These are phyloP conservation scores for Atrina japonica DNA, from an alignment of 2,888 invertebrate species.

Conservation along the genomic window DNA sequence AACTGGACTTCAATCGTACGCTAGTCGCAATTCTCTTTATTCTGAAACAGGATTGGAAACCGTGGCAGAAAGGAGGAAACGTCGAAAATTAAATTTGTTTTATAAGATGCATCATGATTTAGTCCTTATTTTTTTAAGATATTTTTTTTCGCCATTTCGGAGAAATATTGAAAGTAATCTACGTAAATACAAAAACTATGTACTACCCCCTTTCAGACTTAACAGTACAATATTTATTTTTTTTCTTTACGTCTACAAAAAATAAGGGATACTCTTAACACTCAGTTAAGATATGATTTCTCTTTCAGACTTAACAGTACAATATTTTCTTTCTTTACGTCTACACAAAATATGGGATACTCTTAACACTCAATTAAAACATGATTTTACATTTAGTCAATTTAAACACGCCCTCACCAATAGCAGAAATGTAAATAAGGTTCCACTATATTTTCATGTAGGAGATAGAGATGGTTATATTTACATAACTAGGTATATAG, in stretches of 20 bases:
- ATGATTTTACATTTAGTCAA: not conserved
- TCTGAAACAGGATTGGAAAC: constrained; percentile 2
- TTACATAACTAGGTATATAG: not conserved
- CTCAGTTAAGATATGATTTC: too few relatives aligned
- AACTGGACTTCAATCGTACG: not conserved
- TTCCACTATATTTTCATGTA: not conserved
- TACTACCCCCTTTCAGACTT: too few relatives aligned
- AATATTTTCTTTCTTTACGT: too few relatives aligned
- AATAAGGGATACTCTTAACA: not conserved
- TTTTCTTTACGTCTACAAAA: too few relatives aligned
- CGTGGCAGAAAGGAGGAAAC: not conserved
- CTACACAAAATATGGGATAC: not conserved
- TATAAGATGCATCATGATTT: too few relatives aligned
- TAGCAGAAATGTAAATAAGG: not conserved
- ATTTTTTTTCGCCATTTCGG: too few relatives aligned
- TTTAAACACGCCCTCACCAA: not conserved
- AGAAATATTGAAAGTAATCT: too few relatives aligned
- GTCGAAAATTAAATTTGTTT: constrained; percentile 8
- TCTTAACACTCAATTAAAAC: not conserved
- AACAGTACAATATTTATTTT: too few relatives aligned
- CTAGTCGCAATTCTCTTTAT: constrained; percentile 2
- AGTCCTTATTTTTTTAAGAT: too few relatives aligned
- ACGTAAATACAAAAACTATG: too few relatives aligned
- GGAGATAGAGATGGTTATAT: not conserved
- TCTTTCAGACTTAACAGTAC: too few relatives aligned